Conservation (phyloP, 2,113 vertebrate species). For the Zosterops hypoxanthus region DNA sequence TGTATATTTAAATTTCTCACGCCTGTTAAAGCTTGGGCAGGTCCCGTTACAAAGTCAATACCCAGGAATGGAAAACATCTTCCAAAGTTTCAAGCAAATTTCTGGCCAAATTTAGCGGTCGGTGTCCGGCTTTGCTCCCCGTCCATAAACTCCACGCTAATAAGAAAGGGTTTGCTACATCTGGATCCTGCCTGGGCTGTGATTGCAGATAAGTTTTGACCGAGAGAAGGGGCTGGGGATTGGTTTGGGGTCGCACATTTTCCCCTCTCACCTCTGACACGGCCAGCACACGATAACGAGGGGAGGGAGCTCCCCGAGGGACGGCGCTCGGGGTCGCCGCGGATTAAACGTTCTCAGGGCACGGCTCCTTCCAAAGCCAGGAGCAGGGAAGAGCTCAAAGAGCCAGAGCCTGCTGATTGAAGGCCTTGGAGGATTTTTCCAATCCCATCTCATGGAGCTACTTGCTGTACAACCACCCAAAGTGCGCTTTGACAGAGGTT, state of each 20-base stretch:
- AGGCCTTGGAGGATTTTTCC: conserved; percentile 29
- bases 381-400: neutral
- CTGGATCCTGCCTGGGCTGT: neutral
- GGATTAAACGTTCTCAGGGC: conserved; percentile 61
- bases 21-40: neutral
- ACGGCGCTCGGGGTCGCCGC: conserved; percentile 51
- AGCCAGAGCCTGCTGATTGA: neutral
- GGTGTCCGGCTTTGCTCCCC: neutral
- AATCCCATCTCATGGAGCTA: neutral
- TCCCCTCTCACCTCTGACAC: conserved; percentile 74
- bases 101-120: conserved; percentile 2
- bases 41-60: conserved; percentile 15
- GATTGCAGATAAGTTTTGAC: neutral
- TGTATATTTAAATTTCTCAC: conserved; percentile 58
- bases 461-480: neutral
- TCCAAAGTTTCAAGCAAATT: conserved; percentile 18
- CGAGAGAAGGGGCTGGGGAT: conserved; percentile 5
- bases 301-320: conserved; percentile 55
- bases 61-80: conserved; percentile 36
- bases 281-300: conserved; percentile 50
- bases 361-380: conserved; percentile 41
- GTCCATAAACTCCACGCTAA: neutral
- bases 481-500: neutral
- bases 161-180: neutral
- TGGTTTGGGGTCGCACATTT: conserved; percentile 45